Evolutionary conservation across 2,113 vertebrate genomes (phyloP).

Genomic region (Thamnaconus septentrionalis): DNA sequence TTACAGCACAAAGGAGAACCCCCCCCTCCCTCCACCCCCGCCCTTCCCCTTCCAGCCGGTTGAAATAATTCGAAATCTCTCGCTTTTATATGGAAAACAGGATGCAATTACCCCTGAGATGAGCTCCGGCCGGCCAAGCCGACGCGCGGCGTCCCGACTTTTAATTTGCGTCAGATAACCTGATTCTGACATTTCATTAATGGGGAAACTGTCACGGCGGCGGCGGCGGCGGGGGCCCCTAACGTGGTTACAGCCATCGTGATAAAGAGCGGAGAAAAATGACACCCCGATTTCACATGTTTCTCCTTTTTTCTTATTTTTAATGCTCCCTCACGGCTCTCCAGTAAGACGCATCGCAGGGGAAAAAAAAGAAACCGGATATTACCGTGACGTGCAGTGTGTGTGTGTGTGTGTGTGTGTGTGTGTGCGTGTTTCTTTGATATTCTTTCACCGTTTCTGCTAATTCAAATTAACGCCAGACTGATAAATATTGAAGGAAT

Average conservation of each 20-base stretch:
- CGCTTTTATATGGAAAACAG: slow-evolving; percentile 68
- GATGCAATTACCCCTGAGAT: slow-evolving; percentile 65
- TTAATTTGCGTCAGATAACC: slow-evolving; percentile 67
- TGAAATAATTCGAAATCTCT: slow-evolving; percentile 47
- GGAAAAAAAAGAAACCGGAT: not conserved
- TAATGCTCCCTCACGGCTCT: too few species aligned
- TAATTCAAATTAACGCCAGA: slow-evolving; percentile 8
- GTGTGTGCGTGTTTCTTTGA: not conserved
- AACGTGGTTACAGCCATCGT: slow-evolving; percentile 59
- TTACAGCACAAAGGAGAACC: not conserved
- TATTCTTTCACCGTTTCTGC: not conserved
- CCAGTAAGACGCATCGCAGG: slow-evolving; percentile 36
- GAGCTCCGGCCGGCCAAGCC: slow-evolving; percentile 55
- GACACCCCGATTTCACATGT: slow-evolving; percentile 51
- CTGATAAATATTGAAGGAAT: too few species aligned
- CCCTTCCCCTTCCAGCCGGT: slow-evolving; percentile 41
- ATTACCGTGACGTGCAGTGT: slow-evolving; percentile 21
- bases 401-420: not conserved
- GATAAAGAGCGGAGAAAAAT: slow-evolving; percentile 44
- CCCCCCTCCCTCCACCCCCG: not conserved
- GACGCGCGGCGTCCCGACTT: slow-evolving; percentile 43
- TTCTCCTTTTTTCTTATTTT: too few species aligned
- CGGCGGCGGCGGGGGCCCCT: slow-evolving; percentile 20
- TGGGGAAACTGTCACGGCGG: slow-evolving; percentile 60
- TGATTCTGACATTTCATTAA: slow-evolving; percentile 76